Base-by-base conservation (phyloP, 2,888 invertebrate species). In the Acrocyrtus sp. region DNA sequence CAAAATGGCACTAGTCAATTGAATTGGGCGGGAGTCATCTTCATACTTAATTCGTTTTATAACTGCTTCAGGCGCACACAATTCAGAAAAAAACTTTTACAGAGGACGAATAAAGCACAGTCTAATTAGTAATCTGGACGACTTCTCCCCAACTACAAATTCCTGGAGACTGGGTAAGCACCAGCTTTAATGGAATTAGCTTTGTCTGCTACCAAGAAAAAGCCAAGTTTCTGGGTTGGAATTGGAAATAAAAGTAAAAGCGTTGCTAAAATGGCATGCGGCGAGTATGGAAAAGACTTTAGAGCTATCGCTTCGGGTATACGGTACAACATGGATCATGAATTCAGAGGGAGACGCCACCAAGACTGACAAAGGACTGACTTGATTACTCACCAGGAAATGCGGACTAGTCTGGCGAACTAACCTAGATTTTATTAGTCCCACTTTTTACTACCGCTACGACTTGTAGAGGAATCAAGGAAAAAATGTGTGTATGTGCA, bases 1-100 rank as follows among this genome's bases (percentile, higher is more conserved):
- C 68, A 61, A 61, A 60, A 34, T 34, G 34, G 34, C 34, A 34
- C 34, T 12, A 34, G 6, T 34, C 34, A 34, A 34, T 34, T 48
- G 48, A 48, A 48, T 48, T 48, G 48, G 21, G 45, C 12, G 5
- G 45, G 48, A 19, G 48, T 5, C n/a, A 48, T 3, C 48, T 19
- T 48, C 48, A 21, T 19, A 34, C 34, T 8, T 34, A 12, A 34
- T 34, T 34, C 34, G 12, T 34, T 34, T 12, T 34, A 12, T n/a
- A n/a, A 21, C 22, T 48, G 48, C 45, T 45, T 45, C 4, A 45
- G 19, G n/a, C 19, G 48, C 10, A 17, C 21, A 21, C 4, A n/a
- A 45, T n/a, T n/a, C 15, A n/a, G 6, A 34, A 17, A 6, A 43
- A 17, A 43, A 48, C 10, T 17, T 48, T 19, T 21, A 17, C 48